Base-by-base conservation (phyloP, 1,140 invertebrate genomes). In the Kradibia gibbosae region DNA sequence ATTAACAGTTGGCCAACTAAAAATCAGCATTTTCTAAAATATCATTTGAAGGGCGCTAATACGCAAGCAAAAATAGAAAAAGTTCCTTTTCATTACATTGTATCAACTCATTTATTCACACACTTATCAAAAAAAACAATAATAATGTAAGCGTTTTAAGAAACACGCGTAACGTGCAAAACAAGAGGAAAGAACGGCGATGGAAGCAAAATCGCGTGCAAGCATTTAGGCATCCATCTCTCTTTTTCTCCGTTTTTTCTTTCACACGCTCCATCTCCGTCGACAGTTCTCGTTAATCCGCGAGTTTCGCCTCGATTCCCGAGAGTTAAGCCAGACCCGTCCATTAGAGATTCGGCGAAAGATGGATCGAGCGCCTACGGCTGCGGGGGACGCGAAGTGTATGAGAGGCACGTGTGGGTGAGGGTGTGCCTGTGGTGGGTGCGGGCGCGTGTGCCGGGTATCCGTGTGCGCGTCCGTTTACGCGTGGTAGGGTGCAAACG, bases 301-400 rank as follows among this genome's bases (percentile, higher is more conserved):
- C 62, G 62, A 77, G 62, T 70, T 76, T 53, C 60, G 28, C 31
- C 53, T 60, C 60, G 34, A 28, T 60, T 50, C 76, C 28, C 65
- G 22, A 70, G 50, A 71, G 65, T 53, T 60, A 60, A 60, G 70
- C 67, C 62, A 13, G 57, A n/a, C 36, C 60, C 65, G 75, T 82
- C 81, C 55, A 82, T 82, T 82, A 82, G 55, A 78, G 74, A 78
- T 78, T 78, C 75, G 75, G 53, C 74, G 75, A 78, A 78, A 82
- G 81, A 82, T 73, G 70, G 75, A 82, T 82, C 42, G 75, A 71
- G 80, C 25, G 67, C 20, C 34, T 31, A 25, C 36, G 36, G 3
- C 20, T n/a, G 15, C 8, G 42, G 70, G 50, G 50, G 50, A 22
- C 50, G 10, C 10, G 13, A 20, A 28, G 34, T 11, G 70, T 48